Conservation (phyloP, 2,888 invertebrate genomes). For the Cheilosia scutellata region DNA sequence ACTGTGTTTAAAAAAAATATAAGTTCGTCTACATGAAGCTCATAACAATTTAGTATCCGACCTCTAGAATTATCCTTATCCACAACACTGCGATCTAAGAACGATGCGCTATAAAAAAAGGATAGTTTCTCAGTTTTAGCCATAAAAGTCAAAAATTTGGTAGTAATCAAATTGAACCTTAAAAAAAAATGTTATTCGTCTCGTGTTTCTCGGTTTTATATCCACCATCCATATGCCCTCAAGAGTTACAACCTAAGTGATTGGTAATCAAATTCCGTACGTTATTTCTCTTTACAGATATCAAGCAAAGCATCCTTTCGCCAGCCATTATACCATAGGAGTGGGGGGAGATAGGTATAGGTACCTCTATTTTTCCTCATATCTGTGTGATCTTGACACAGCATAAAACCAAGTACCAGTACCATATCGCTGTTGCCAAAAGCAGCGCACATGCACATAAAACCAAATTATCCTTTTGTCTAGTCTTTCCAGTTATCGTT, state of each 20-base stretch:
- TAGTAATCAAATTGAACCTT: no score
- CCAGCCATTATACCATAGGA: neutral
- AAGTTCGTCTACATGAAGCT: no score
- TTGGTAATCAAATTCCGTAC: slow-evolving; percentile 51
- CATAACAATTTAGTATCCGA: no score
- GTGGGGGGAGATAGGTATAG: neutral
- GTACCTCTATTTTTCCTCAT: slow-evolving; percentile 9
- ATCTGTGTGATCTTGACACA: slow-evolving; percentile 35
- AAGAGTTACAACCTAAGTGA: slow-evolving; percentile 30
- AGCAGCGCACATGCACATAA: slow-evolving; percentile 39
- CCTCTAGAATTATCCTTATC: no score
- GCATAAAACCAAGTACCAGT: slow-evolving; percentile 7
- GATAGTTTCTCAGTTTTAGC: no score
- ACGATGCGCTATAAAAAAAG: no score
- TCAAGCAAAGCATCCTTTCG: slow-evolving; percentile 4
- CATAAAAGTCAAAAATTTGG: no score
- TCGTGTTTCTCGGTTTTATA: neutral
- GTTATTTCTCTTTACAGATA: neutral
- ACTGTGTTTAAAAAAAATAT: no score
- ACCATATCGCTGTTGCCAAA: neutral
- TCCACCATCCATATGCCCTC: neutral
- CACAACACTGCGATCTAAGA: no score
- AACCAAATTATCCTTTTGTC: slow-evolving; percentile 54
- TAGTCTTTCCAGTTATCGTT: slow-evolving; percentile 16
- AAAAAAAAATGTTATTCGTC: no score